Conservation (phyloP, 2,888 invertebrate species). For the Poecilobothrus nobilitatus region DNA sequence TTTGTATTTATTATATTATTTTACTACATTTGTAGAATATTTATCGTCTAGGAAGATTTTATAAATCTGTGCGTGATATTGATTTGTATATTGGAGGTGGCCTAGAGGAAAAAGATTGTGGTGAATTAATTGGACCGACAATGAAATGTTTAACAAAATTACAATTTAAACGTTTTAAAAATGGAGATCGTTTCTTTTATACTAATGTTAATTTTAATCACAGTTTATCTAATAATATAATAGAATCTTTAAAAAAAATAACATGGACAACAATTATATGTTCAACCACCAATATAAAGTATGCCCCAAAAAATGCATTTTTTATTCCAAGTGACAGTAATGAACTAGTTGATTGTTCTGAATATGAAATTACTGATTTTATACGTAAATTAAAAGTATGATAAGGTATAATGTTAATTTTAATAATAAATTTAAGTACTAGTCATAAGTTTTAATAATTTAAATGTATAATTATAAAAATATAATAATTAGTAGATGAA, state of each 20-base stretch:
- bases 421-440: no score
- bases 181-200: constrained; percentile 66
- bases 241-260: constrained; percentile 54
- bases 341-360: constrained; percentile 3
- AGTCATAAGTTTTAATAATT: no score
- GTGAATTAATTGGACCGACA: constrained; percentile 59
- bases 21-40: constrained; percentile 45
- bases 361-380: constrained; percentile 29
- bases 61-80: constrained; percentile 49
- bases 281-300: constrained; percentile 56
- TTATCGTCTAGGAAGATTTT: constrained; percentile 41
- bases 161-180: constrained; percentile 56
- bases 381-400: background rate
- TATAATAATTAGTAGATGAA: no score
- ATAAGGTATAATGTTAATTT: no score
- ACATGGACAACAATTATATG: constrained; percentile 56
- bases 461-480: no score
- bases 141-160: constrained; percentile 66
- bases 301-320: constrained; percentile 29
- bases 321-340: constrained; percentile 9
- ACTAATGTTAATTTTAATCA: constrained; percentile 46
- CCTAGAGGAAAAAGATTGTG: constrained; percentile 54
- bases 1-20: constrained; percentile 6
- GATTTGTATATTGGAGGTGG: constrained; percentile 68
- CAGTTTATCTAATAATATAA: constrained; percentile 40